Evolutionary conservation across 2,888 invertebrate species (phyloP).

Genomic region (Alitta virens): DNA sequence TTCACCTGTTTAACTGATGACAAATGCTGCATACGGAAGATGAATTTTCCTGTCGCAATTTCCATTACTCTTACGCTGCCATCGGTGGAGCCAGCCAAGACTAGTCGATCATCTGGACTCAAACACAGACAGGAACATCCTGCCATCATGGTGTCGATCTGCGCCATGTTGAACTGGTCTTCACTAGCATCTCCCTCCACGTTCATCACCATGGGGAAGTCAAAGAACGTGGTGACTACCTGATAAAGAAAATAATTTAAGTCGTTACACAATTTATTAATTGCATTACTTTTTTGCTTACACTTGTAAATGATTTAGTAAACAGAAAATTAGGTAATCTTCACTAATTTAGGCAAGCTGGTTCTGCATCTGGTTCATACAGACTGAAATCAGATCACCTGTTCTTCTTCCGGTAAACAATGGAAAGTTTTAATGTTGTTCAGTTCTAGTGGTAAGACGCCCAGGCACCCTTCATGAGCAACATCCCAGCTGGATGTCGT

Average conservation of each 20-base stretch:
- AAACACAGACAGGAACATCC: conserved; percentile 31
- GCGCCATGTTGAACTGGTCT: background rate
- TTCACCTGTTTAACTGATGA: conserved; percentile 32
- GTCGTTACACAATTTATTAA: too few relatives aligned
- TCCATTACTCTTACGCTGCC: conserved; percentile 36
- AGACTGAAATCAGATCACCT: too few relatives aligned
- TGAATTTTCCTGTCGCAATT: conserved; percentile 29
- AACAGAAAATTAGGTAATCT: too few relatives aligned
- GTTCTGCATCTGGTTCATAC: too few relatives aligned
- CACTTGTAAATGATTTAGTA: too few relatives aligned
- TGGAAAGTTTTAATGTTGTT: too few relatives aligned
- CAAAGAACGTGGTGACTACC: conserved; percentile 39
- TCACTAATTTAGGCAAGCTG: too few relatives aligned
- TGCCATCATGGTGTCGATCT: conserved; percentile 31
- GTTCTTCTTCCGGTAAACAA: too few relatives aligned
- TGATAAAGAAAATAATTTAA: conserved; percentile 27
- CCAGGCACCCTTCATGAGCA: too few relatives aligned
- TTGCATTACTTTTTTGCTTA: too few relatives aligned
- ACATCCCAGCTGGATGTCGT: too few relatives aligned
- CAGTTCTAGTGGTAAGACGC: too few relatives aligned
- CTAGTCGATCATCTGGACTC: conserved; percentile 35
- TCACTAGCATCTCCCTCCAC: conserved; percentile 16
- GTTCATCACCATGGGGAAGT: conserved; percentile 35
- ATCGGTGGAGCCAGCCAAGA: conserved; percentile 34
- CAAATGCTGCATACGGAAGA: conserved; percentile 34